A percentile compares a stretch with the other conserved stretches of the same genome.
Conservation (phyloP, 2,888 invertebrate species). For the Pasiphila rectangulata region DNA sequence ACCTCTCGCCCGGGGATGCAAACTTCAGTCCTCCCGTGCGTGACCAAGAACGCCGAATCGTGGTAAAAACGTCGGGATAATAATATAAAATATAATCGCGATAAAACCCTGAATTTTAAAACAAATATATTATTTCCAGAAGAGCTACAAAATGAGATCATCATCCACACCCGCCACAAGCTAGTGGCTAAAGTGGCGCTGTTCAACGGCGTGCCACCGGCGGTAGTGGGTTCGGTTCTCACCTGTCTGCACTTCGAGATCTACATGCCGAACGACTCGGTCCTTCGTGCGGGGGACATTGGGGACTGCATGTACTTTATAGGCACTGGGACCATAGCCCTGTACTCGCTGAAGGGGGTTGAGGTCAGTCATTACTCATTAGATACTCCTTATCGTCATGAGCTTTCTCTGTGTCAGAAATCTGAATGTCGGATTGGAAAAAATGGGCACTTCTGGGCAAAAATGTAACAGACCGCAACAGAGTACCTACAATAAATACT, state of each 20-base stretch:
- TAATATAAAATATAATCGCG: too few species aligned
- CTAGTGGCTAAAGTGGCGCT: constrained; percentile 78
- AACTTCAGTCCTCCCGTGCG: too few species aligned
- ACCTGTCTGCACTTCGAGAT: constrained; percentile 78
- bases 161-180: constrained; percentile 75
- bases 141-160: constrained; percentile 76
- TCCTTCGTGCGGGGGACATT: constrained; percentile 78
- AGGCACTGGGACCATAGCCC: constrained; percentile 81
- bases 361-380: constrained; percentile 64
- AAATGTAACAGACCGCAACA: too few species aligned
- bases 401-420: too few species aligned
- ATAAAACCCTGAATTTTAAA: too few species aligned
- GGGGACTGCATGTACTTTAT: constrained; percentile 85
- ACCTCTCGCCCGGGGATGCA: too few species aligned
- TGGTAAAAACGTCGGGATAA: too few species aligned
- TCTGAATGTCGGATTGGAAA: too few species aligned
- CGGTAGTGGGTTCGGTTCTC: constrained; percentile 75
- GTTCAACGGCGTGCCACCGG: constrained; percentile 73
- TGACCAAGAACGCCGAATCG: too few species aligned
- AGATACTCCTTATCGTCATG: too few species aligned
- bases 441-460: too few species aligned
- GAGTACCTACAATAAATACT: too few species aligned
- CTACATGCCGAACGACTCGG: constrained; percentile 82
- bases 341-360: constrained; percentile 80
- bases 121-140: constrained; percentile 42